These are phyloP conservation scores for Drosophila paramelanica DNA, from an alignment of 2,888 invertebrate species.

Conservation along the genomic window DNA sequence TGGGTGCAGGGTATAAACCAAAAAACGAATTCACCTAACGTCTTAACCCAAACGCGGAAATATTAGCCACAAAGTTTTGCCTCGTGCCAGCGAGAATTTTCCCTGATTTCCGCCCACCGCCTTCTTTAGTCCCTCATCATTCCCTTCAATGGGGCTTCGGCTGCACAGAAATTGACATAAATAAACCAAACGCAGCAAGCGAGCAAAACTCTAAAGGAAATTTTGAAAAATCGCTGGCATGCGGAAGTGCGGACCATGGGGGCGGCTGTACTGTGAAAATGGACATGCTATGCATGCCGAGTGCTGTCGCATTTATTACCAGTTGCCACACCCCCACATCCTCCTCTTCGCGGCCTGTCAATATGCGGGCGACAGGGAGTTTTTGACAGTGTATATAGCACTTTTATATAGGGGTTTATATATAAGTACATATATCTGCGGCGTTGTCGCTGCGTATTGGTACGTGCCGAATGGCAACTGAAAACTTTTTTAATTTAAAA, in stretches of 20 bases:
- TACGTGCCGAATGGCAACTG: constrained; percentile 76
- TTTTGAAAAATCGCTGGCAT: constrained; percentile 65
- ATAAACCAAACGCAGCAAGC: constrained; percentile 63
- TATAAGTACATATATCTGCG: constrained; percentile 35
- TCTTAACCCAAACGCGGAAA: constrained; percentile 61
- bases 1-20: constrained; percentile 11
- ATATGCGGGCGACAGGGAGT: constrained; percentile 36
- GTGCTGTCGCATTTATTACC: constrained; percentile 75
- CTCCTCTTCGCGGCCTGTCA: constrained; percentile 30
- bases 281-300: constrained; percentile 77
- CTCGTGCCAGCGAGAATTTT: constrained; percentile 37
- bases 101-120: constrained; percentile 13
- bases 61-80: constrained; percentile 54
- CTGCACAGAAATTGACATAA: constrained; percentile 65
- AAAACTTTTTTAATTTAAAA: constrained; percentile 77
- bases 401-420: constrained; percentile 18
- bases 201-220: constrained; percentile 43
- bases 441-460: constrained; percentile 73
- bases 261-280: constrained; percentile 53
- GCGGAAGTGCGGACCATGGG: constrained; percentile 15
- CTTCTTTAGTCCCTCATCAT: constrained; percentile 8
- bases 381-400: constrained; percentile 19
- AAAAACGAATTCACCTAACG: constrained; percentile 41
- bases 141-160: constrained; percentile 25
- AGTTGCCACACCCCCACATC: constrained; percentile 20